These are phyloP conservation scores for Neopelma chrysocephalum DNA, from an alignment of 2,797 vertebrate species.

Conservation along the genomic window DNA sequence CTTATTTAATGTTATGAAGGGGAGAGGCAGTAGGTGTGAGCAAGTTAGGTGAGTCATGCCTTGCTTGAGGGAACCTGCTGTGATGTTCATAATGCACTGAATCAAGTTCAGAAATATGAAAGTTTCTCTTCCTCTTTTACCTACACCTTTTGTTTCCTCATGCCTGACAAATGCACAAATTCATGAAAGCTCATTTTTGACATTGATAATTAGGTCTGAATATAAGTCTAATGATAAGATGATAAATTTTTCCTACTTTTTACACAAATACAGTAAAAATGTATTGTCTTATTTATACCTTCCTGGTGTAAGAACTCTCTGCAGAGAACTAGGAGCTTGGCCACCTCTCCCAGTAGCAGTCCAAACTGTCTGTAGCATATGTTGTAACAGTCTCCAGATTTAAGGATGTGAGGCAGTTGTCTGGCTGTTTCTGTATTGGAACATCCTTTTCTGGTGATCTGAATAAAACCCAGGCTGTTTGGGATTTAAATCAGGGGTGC, in stretches of 20 bases:
- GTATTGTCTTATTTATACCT: background rate
- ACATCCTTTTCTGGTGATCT: constrained; percentile 4
- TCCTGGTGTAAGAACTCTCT: background rate
- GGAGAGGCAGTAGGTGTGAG: constrained; percentile 39
- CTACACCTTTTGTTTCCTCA: background rate
- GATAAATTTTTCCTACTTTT: background rate
- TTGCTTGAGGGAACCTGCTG: constrained; percentile 17
- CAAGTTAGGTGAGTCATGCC: constrained; percentile 44
- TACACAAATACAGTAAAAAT: background rate
- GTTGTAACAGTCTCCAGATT: background rate
- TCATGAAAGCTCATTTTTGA: background rate
- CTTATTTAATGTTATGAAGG: constrained; percentile 37
- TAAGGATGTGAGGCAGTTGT: background rate
- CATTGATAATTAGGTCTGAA: background rate
- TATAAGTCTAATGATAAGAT: background rate
- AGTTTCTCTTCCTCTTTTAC: background rate
- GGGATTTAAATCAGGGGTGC: background rate
- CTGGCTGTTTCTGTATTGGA: background rate
- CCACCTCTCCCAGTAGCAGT: background rate
- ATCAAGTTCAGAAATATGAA: background rate
- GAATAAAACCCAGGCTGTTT: background rate
- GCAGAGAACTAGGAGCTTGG: background rate
- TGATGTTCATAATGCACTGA: constrained; percentile 11
- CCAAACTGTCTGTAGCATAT: background rate
- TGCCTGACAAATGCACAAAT: background rate